These are phyloP conservation scores for Talpa occidentalis DNA, from an alignment of 2,113 vertebrate species.

Conservation along the genomic window DNA sequence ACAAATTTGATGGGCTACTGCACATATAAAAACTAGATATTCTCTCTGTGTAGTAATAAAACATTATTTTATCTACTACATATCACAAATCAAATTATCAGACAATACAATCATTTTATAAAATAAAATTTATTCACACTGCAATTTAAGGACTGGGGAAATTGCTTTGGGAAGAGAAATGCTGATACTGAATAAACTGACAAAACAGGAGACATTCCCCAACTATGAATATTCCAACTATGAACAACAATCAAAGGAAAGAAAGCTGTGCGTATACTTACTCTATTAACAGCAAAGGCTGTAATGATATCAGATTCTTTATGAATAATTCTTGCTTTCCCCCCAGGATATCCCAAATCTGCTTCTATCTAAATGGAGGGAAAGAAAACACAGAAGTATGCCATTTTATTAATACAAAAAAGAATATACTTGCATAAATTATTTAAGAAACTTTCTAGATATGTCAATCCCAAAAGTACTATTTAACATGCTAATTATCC, in stretches of 20 bases:
- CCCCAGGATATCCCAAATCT: conserved; percentile 85
- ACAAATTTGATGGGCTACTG: neutral
- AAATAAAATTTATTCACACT: conserved; percentile 14
- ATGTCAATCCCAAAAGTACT: conserved; percentile 22
- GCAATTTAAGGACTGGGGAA: conserved; percentile 33
- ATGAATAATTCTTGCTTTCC: conserved; percentile 90
- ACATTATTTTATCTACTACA: conserved; percentile 11
- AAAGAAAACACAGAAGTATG: conserved; percentile 43
- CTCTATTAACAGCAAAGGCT: conserved; percentile 92
- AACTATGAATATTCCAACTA: neutral
- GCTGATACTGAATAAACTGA: neutral
- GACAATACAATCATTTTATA: conserved; percentile 39
- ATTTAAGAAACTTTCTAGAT: conserved; percentile 19
- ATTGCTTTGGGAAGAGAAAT: conserved; percentile 7
- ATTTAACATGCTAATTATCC: neutral
- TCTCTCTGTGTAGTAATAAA: conserved; percentile 18
- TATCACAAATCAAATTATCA: conserved; percentile 37
- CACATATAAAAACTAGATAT: conserved; percentile 2
- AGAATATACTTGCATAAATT: neutral
- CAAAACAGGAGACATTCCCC: neutral
- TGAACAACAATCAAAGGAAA: neutral
- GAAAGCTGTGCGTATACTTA: conserved; percentile 67
- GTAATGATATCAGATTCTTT: conserved; percentile 92
- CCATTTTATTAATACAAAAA: conserved; percentile 25
- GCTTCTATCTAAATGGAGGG: conserved; percentile 85